Percentiles rank a stretch among this genome's conserved stretches.
Evolutionary conservation across 2,797 vertebrate genomes (phyloP).

Genomic region (Alauda arvensis): DNA sequence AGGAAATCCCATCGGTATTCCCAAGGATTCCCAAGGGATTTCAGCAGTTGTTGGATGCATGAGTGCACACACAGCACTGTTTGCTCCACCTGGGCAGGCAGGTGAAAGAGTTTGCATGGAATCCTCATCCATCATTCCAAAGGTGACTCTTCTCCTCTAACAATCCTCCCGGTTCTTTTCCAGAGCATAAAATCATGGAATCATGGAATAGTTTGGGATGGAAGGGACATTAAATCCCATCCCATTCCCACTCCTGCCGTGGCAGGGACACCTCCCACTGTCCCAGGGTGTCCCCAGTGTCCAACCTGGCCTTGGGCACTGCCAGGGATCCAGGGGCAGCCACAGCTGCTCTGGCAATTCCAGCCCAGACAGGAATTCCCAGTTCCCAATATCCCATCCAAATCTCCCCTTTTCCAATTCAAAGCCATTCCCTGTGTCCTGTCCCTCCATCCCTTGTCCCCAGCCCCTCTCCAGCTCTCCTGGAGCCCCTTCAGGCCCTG

Average conservation of each 20-base stretch:
- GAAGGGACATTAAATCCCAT: rapidly evolving
- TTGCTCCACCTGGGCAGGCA: background rate
- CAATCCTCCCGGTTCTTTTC: too few species aligned
- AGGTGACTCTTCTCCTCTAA: background rate
- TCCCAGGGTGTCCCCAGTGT: background rate
- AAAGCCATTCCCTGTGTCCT: background rate
- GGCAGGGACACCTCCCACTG: background rate
- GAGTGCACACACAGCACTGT: background rate
- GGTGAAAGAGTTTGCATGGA: background rate
- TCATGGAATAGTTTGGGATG: too few species aligned
- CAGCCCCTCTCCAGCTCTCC: background rate
- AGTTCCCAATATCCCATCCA: background rate
- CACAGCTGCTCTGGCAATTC: background rate
- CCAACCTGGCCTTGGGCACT: background rate
- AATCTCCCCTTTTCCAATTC: too few species aligned
- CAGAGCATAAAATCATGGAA: background rate
- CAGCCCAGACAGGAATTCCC: background rate
- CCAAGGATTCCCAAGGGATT: background rate
- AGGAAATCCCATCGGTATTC: background rate
- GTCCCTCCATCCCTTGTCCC: background rate
- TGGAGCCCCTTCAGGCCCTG: background rate
- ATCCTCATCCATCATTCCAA: background rate
- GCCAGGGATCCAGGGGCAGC: background rate
- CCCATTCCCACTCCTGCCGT: rapidly evolving
- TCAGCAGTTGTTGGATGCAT: rapidly evolving